Base-by-base conservation (phyloP, 2,888 invertebrate genomes). In the Drosophila diplacantha region DNA sequence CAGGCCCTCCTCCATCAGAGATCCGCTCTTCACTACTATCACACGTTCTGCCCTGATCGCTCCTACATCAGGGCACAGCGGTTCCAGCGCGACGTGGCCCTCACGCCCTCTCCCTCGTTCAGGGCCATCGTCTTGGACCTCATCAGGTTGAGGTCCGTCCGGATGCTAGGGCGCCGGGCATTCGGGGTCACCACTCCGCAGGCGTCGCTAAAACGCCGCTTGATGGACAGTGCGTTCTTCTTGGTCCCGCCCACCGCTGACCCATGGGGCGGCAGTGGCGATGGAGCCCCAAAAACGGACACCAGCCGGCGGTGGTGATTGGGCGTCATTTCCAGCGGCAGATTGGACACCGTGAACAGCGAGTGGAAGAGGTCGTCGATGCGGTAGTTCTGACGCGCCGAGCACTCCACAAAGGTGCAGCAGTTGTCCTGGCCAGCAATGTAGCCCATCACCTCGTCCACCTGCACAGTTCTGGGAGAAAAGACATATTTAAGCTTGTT, bases 171-270 rank as follows among this genome's bases (percentile, higher is more conserved):
- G 44, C 96, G 90, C 52, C 96, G 90, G 1, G 94, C 96, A 85
- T 95, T 95, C 3, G 95, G 95, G n/a, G 95, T 94, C 20, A 96
- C 94, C 7, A 95, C 95, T 5, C 96, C 96, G 83, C 95, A 95
- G 2, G 96, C 96, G 84, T 96, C 96, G 72, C 95, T 95, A 74
- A 95, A 89, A 52, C 95, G 91, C 62, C 95, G 90, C 79, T 95
- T 94, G 70, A 96, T 94, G 44, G 95, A 94, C 55, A 96, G 89
- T 4, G 94, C 93, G 81, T 93, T 93, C 87, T 93, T 93, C 85
- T 93, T 93, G 83, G 91, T 91, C 78, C 92, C 90, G 85, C 91
- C 92, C 41, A 91, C 90, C 68, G 92, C 91, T 31, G 91, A 91
- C 70, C 92, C 91, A 0, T 93, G 92, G 2, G 93, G 93, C 1